A percentile compares a stretch with the other conserved stretches of the same genome.
Evolutionary conservation across 1,140 invertebrate species (phyloP).

Genomic region (Aphidius gifuensis): DNA sequence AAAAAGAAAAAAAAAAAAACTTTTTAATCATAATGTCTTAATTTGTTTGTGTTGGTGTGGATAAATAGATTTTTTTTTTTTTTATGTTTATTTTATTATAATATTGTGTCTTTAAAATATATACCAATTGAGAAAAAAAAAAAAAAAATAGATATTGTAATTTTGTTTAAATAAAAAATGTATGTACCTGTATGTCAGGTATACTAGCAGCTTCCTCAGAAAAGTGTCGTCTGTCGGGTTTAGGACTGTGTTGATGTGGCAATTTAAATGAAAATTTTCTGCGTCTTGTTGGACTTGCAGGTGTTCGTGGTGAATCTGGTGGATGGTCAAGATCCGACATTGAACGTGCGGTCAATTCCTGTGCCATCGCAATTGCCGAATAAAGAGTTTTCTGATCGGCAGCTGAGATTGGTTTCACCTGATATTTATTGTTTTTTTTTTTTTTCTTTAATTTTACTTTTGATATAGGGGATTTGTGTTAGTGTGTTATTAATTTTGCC

Average conservation of each 20-base stretch:
- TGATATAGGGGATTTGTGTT: too few species aligned
- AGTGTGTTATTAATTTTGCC: too few species aligned
- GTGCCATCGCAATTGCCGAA: conserved; percentile 88
- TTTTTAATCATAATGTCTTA: too few species aligned
- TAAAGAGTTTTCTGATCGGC: conserved; percentile 91
- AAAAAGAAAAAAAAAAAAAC: too few species aligned
- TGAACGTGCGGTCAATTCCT: conserved; percentile 84
- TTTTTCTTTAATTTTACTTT: conserved; percentile 2
- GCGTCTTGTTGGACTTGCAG: conserved; percentile 75
- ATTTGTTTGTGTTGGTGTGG: too few species aligned
- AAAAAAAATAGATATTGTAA: too few species aligned
- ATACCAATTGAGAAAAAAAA: too few species aligned
- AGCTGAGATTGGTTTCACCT: conserved; percentile 91
- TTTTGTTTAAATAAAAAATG: conserved; percentile 14
- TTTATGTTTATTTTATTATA: too few species aligned
- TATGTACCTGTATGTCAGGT: conserved; percentile 80
- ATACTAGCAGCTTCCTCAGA: conserved; percentile 86
- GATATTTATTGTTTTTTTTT: conserved; percentile 18
- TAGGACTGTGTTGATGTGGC: conserved; percentile 63
- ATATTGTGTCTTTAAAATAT: too few species aligned
- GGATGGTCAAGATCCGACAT: conserved; percentile 76
- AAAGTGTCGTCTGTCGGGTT: conserved; percentile 76
- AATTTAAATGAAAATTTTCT: conserved; percentile 87
- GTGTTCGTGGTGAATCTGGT: conserved; percentile 65
- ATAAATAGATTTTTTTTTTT: too few species aligned